phyloP scores from a whole-genome alignment of 2,797 vertebrate species.

The Danio tinwini region DNA sequence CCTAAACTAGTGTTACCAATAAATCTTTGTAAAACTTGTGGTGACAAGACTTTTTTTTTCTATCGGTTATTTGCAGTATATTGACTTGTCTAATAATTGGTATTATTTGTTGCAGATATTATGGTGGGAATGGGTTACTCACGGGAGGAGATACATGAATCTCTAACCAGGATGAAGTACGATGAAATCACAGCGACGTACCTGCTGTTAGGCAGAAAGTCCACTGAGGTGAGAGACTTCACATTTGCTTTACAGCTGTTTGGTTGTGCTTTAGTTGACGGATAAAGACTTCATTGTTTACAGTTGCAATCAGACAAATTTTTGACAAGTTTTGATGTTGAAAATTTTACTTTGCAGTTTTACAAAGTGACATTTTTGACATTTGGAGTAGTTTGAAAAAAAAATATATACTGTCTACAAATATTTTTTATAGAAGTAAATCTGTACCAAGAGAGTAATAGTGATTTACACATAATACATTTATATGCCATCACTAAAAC shows the following conservation, averaged over 20 bases:
- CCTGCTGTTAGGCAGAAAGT: slow-evolving; percentile 85
- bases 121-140: slow-evolving; percentile 92
- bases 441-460: no score
- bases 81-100: background rate
- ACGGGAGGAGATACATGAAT: slow-evolving; percentile 89
- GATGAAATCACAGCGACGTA: slow-evolving; percentile 91
- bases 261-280: background rate
- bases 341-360: no score
- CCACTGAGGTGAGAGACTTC: slow-evolving; percentile 78
- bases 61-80: background rate
- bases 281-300: background rate
- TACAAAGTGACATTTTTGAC: no score
- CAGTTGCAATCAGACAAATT: no score
- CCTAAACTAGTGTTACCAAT: no score
- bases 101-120: slow-evolving; percentile 77
- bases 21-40: background rate
- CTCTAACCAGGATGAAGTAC: slow-evolving; percentile 89
- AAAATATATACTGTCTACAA: no score
- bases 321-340: no score
- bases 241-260: background rate
- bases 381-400: no score
- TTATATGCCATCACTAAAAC: no score
- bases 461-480: no score
- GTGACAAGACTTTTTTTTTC: background rate
- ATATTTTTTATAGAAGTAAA: no score